Percentiles rank a stretch among this genome's conserved stretches.
phyloP scores from a whole-genome alignment of 2,113 vertebrate genomes.

The Danio rerio region GRCz12tu NC_133186.1:3607501-3608000 shows the following conservation, averaged over 20 bases:
- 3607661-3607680: not conserved
- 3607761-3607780: no score
- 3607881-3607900: not conserved
- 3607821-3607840: conserved; percentile 46
- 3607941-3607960: no score
- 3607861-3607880: not conserved
- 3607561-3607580: conserved; percentile 83
- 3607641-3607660: not conserved
- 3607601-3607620: conserved; percentile 58
- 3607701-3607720: not conserved
- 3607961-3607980: no score
- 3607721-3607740: not conserved
- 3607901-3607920: no score
- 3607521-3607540: conserved; percentile 77
- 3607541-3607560: conserved; percentile 76
- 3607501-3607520: conserved; percentile 77
- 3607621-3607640: not conserved
- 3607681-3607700: not conserved
- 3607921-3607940: no score
- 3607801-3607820: no score
- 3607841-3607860: conserved; percentile 58
- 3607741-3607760: no score
- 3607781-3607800: no score
- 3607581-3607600: conserved; percentile 76
- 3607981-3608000: not conserved